Conservation (phyloP, 2,113 vertebrate species). For the Notiomystis cincta region DNA sequence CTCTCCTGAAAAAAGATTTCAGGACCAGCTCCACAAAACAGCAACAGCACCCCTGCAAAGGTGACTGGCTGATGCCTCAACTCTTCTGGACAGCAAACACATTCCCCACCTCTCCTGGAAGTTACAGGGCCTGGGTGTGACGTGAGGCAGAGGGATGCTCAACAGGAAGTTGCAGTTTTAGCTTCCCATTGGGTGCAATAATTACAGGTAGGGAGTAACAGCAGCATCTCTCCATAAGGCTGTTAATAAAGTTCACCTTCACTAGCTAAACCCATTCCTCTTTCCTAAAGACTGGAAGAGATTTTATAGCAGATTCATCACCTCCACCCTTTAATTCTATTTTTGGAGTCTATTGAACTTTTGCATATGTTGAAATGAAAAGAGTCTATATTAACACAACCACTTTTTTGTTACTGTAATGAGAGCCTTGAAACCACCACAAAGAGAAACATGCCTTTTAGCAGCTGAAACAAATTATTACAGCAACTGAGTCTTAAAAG, state of each 20-base stretch:
- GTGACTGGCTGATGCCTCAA: neutral
- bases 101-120: neutral
- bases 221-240: neutral
- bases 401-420: slow-evolving; percentile 72
- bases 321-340: slow-evolving; percentile 48
- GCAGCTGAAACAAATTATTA: slow-evolving; percentile 79
- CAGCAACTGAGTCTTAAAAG: slow-evolving; percentile 78
- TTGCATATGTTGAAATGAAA: slow-evolving; percentile 60
- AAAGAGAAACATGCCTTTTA: slow-evolving; percentile 77
- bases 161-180: neutral
- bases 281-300: slow-evolving; percentile 27
- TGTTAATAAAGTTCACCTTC: slow-evolving; percentile 53
- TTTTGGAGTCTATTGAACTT: slow-evolving; percentile 54
- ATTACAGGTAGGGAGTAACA: neutral
- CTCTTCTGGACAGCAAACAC: neutral
- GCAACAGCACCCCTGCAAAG: neutral
- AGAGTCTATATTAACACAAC: slow-evolving; percentile 62
- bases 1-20: slow-evolving; percentile 5
- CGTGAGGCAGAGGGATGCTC: neutral
- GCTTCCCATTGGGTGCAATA: neutral
- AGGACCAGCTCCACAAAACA: neutral
- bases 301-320: slow-evolving; percentile 38
- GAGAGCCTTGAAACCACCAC: slow-evolving; percentile 75
- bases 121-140: neutral
- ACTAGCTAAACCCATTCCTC: neutral